These are phyloP conservation scores for Leptarthrus brevirostris DNA, from an alignment of 2,888 invertebrate genomes.

Conservation along the genomic window DNA sequence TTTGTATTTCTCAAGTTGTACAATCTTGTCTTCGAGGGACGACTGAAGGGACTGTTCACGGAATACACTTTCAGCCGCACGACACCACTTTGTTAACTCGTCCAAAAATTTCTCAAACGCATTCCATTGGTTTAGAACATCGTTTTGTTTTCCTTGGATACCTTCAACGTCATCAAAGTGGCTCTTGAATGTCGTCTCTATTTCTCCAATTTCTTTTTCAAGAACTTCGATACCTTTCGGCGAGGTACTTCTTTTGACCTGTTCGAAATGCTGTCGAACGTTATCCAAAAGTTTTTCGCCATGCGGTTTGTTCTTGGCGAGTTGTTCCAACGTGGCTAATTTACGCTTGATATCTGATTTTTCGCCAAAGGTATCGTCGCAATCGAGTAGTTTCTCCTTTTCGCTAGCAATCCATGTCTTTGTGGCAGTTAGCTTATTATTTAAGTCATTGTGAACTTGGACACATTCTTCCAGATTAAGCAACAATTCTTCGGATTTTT, in stretches of 20 bases:
- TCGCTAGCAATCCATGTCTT: slow-evolving; percentile 86
- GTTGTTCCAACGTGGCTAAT: slow-evolving; percentile 73
- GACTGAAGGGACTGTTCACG: slow-evolving; percentile 87
- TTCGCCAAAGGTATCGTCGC: slow-evolving; percentile 86
- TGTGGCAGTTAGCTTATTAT: slow-evolving; percentile 78
- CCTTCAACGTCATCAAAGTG: slow-evolving; percentile 76
- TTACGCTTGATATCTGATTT: slow-evolving; percentile 82
- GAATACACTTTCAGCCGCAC: slow-evolving; percentile 83
- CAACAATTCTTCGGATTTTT: slow-evolving; percentile 86
- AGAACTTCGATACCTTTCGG: slow-evolving; percentile 80
- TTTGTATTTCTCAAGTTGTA: slow-evolving; percentile 77
- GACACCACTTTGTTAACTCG: slow-evolving; percentile 86
- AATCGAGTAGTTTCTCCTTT: slow-evolving; percentile 82
- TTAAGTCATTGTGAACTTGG: slow-evolving; percentile 84
- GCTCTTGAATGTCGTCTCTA: slow-evolving; percentile 76
- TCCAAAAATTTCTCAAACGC: slow-evolving; percentile 87
- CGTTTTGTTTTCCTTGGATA: slow-evolving; percentile 79
- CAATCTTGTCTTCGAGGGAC: slow-evolving; percentile 82
- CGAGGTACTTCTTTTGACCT: slow-evolving; percentile 82
- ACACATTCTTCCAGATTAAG: slow-evolving; percentile 88
- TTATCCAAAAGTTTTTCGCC: slow-evolving; percentile 76
- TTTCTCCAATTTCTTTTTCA: slow-evolving; percentile 77
- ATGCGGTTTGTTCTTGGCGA: slow-evolving; percentile 75
- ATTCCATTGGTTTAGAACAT: slow-evolving; percentile 84
- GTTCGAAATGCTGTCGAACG: slow-evolving; percentile 74